phyloP scores from a whole-genome alignment of 1,140 invertebrate genomes.

The Papilio aristodemus region DNA sequence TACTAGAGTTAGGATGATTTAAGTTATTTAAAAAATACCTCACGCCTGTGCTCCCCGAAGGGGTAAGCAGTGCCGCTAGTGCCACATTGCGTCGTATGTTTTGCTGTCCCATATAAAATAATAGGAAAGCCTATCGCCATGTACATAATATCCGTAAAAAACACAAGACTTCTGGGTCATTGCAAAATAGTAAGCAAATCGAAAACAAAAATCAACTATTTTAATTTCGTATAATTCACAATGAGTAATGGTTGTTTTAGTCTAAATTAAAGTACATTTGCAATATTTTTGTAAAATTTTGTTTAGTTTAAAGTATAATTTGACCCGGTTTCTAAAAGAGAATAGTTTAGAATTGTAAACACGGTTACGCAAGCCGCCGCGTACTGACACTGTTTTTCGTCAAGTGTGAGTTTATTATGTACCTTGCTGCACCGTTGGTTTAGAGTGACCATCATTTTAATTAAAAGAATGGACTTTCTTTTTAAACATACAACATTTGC shows the following conservation, averaged over 20 bases:
- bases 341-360: constrained; percentile 40
- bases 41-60: too few relatives aligned
- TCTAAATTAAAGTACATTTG: background rate
- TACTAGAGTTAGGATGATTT: background rate
- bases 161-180: too few relatives aligned
- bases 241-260: too few relatives aligned
- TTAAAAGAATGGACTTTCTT: background rate
- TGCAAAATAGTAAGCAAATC: too few relatives aligned
- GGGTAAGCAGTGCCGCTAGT: too few relatives aligned
- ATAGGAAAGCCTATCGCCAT: too few relatives aligned
- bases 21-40: background rate
- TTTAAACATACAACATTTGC: too few relatives aligned
- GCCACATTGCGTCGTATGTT: too few relatives aligned
- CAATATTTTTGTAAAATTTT: background rate
- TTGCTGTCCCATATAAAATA: too few relatives aligned
- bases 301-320: constrained; percentile 33
- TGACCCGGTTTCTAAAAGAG: constrained; percentile 34
- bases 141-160: too few relatives aligned
- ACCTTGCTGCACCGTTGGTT: background rate
- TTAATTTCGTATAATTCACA: too few relatives aligned
- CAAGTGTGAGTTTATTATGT: constrained; percentile 11
- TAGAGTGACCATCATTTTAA: constrained; percentile 4
- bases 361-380: constrained; percentile 38
- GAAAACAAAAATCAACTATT: too few relatives aligned
- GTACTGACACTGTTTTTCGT: constrained; percentile 19